Conservation (phyloP, 92 coral and sea anemone species). For the Porites divaricata region DNA sequence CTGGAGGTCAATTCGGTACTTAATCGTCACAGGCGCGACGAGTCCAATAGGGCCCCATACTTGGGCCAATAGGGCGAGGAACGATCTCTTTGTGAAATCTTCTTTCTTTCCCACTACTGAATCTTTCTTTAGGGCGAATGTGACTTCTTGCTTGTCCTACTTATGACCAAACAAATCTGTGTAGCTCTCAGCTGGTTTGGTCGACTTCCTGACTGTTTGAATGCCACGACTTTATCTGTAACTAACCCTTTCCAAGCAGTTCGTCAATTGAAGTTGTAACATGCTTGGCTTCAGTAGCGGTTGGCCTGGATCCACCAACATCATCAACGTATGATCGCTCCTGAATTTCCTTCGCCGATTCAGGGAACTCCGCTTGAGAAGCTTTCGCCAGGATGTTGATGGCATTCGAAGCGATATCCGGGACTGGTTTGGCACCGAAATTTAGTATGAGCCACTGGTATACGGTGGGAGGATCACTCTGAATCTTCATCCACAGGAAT, state of each 20-base stretch:
- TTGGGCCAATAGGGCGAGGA: constrained; percentile 41
- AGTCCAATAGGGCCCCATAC: constrained; percentile 56
- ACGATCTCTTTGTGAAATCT: constrained; percentile 49
- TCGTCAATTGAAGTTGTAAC: constrained; percentile 32
- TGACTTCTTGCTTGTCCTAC: constrained; percentile 53
- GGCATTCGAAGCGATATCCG: constrained; percentile 56
- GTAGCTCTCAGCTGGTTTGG: constrained; percentile 19
- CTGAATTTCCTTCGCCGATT: too few relatives aligned
- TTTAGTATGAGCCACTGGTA: constrained; percentile 1
- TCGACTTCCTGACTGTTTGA: constrained; percentile 50
- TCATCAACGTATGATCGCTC: too few relatives aligned
- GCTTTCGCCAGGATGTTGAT: constrained; percentile 56
- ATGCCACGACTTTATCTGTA: constrained; percentile 39
- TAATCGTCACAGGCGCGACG: background rate
- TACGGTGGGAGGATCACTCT: constrained; percentile 42
- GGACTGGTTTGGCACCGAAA: constrained; percentile 73
- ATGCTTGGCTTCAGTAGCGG: constrained; percentile 29
- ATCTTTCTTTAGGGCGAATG: constrained; percentile 38
- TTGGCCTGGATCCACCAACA: constrained; percentile 51
- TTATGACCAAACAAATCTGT: constrained; percentile 61
- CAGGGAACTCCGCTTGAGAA: constrained; percentile 27
- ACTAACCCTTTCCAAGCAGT: background rate
- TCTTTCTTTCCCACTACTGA: background rate
- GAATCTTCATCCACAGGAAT: constrained; percentile 56
- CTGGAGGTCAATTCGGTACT: constrained; percentile 36